phyloP scores from a whole-genome alignment of 1,140 invertebrate genomes.

The Spodoptera litura region DNA sequence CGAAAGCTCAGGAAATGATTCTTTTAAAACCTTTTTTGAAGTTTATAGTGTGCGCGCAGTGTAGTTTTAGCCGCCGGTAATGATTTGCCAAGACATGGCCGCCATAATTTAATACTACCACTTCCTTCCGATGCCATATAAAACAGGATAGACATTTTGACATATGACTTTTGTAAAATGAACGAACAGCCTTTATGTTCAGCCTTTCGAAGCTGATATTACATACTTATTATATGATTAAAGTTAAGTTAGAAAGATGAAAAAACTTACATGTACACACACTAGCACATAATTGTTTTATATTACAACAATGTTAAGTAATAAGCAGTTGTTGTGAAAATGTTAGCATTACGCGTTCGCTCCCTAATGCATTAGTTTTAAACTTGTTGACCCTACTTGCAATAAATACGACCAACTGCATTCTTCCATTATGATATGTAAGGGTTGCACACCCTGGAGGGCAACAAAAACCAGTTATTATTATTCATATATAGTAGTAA shows the following conservation, averaged over 20 bases:
- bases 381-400: conserved; percentile 78
- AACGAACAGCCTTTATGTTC: conserved; percentile 43
- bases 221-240: no score
- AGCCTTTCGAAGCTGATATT: neutral
- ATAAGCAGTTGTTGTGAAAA: conserved; percentile 25
- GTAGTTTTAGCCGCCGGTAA: conserved; percentile 61
- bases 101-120: conserved; percentile 75
- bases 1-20: conserved; percentile 70
- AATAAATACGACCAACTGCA: conserved; percentile 73
- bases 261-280: no score
- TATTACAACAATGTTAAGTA: conserved; percentile 3
- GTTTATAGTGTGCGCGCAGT: conserved; percentile 54
- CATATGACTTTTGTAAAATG: conserved; percentile 51
- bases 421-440: conserved; percentile 72
- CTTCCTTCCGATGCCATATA: conserved; percentile 85
- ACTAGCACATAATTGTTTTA: conserved; percentile 4
- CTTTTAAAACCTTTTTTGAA: conserved; percentile 60
- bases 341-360: conserved; percentile 44
- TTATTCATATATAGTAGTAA: conserved; percentile 73
- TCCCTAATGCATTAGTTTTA: conserved; percentile 65
- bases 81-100: conserved; percentile 72
- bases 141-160: conserved; percentile 61
- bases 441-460: conserved; percentile 79
- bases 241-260: no score
- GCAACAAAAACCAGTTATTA: conserved; percentile 77